These are phyloP conservation scores for Palythoa caribaeorum DNA, from an alignment of 92 coral and sea anemone species.

Conservation along the genomic window DNA sequence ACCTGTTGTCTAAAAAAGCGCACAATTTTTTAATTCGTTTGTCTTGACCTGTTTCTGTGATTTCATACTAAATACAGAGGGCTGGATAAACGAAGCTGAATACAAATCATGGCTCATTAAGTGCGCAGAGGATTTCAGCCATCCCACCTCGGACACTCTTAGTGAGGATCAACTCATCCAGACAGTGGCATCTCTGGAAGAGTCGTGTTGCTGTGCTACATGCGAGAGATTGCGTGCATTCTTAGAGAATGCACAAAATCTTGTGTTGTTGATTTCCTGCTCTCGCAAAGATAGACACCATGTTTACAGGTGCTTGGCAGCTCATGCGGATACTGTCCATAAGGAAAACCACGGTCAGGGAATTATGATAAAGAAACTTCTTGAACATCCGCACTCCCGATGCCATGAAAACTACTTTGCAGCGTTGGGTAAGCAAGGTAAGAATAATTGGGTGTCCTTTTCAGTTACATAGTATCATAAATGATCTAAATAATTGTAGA, in stretches of 20 bases:
- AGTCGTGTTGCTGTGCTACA: not conserved
- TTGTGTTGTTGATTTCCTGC: not conserved
- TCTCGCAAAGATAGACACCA: conserved; percentile 18
- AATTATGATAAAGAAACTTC: conserved; percentile 10
- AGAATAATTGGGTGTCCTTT: too few species aligned
- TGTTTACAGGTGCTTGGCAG: conserved; percentile 7
- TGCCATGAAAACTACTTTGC: not conserved
- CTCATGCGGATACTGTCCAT: not conserved
- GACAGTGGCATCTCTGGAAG: not conserved
- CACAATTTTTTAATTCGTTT: not conserved
- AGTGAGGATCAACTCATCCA: not conserved
- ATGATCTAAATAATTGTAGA: too few species aligned
- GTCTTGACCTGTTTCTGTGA: not conserved
- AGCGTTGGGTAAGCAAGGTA: not conserved
- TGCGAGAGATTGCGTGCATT: not conserved
- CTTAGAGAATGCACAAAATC: not conserved
- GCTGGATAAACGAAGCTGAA: not conserved
- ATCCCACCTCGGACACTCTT: not conserved
- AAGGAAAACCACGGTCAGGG: conserved; percentile 17
- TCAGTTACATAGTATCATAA: too few species aligned
- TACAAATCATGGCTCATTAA: not conserved
- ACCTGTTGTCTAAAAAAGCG: too few species aligned
- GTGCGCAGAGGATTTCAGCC: conserved; percentile 17
- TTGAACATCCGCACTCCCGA: not conserved
- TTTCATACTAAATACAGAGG: not conserved